Evolutionary conservation across 2,113 vertebrate genomes (phyloP), one percentile per base, ranked within the genome.

Genomic region (Caranx ignobilis): DNA sequence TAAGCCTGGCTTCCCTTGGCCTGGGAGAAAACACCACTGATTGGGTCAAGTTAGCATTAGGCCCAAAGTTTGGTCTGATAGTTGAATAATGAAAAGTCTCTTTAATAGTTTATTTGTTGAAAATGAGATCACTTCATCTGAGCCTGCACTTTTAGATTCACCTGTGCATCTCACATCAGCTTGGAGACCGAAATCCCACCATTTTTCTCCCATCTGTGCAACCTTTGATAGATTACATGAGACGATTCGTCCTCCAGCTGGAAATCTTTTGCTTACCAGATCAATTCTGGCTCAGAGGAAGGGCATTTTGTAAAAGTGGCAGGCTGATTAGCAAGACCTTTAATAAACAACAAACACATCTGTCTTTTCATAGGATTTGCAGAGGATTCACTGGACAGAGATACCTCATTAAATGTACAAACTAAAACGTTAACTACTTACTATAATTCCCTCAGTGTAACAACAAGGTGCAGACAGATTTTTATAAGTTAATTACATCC

Each of bases 231-330:
- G 16, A 82, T 60, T 54, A 57, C 35, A 67, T 86, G 43, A 75
- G 52, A 74, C 13, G 21, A 62, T 41, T 79, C 21, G 13, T 82
- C 47, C 59, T 67, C 32, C 11, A 68, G 52, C 54, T 0, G 11
- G 21, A 72, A 75, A 57, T 61, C 16, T 19, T 73, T 62, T 75
- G 26, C 31, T 63, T 55, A 43, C 45, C 0, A 1, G 35, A 79
- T 86, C 39, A 75, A 34, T 79, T 81, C 62, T 75, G 34, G 9
- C 60, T 85, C 15, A 62, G 48, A 52, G 32, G 32, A 65, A 48
- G 21, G 16, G 12, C 31, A 62, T 62, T 59, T 77, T 66, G 34
- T 71, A 15, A 43, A 72, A 66, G 15, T 66, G 32, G 34, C 18
- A 41, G 64, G 50, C 54, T 76, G 56, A 67, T 75, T 50, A 77